Percentiles rank a stretch among this genome's conserved stretches.
These are phyloP conservation scores for Gambelia wislizenii DNA, from an alignment of 2,797 vertebrate genomes.

Conservation along the genomic window DNA sequence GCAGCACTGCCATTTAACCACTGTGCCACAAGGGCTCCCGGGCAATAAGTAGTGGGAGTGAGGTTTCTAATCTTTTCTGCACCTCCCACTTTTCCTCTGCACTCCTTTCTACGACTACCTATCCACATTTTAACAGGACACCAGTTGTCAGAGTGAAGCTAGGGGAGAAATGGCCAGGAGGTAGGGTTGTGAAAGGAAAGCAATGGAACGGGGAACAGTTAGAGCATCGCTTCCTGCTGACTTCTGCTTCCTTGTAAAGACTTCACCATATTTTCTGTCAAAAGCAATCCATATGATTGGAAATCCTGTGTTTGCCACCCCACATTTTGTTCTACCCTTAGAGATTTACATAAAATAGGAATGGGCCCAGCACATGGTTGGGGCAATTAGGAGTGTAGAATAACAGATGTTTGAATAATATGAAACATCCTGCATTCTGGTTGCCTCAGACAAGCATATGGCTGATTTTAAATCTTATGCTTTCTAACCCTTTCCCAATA, in stretches of 20 bases:
- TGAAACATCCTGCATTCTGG: neutral
- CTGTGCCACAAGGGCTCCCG: no score
- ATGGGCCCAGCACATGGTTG: neutral
- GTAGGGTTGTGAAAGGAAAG: neutral
- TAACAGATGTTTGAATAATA: neutral
- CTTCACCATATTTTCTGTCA: neutral
- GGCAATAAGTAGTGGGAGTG: no score
- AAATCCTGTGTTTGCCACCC: neutral
- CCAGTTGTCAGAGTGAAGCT: neutral
- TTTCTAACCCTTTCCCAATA: neutral
- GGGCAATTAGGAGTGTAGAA: neutral
- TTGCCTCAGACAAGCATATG: neutral
- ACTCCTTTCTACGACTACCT: neutral
- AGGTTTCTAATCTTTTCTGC: neutral
- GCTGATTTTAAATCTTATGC: neutral
- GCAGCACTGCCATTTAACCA: no score
- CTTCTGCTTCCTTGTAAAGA: neutral
- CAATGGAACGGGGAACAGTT: neutral
- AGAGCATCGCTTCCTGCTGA: neutral
- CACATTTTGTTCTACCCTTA: neutral
- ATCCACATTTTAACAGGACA: no score
- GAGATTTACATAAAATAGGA: constrained; percentile 3
- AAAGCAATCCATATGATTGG: neutral
- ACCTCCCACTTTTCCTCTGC: neutral
- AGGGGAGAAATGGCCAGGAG: neutral